These are phyloP conservation scores for Drosophila peninsularis DNA, from an alignment of 2,888 invertebrate genomes.

Conservation along the genomic window DNA sequence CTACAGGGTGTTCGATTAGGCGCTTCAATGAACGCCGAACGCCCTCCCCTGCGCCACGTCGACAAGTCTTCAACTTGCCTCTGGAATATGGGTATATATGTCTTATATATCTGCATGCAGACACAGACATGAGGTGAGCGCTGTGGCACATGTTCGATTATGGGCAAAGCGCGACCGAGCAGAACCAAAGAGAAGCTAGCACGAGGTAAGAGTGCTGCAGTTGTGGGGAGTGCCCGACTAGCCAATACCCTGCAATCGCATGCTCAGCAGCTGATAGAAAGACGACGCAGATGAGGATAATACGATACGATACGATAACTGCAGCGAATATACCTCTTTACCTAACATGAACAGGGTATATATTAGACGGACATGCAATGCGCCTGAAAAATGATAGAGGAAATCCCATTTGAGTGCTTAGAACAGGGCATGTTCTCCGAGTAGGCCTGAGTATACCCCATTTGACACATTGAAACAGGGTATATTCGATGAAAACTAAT, in stretches of 20 bases:
- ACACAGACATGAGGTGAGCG: neutral
- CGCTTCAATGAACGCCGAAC: slow-evolving; percentile 60
- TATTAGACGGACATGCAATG: neutral
- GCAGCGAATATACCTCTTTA: neutral
- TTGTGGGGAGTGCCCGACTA: neutral
- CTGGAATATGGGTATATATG: neutral
- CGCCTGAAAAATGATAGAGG: neutral
- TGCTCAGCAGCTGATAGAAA: neutral
- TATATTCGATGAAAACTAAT: neutral
- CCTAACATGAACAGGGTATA: neutral
- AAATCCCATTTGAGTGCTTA: neutral
- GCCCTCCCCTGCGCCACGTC: slow-evolving; percentile 21
- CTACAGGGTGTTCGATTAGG: slow-evolving; percentile 49
- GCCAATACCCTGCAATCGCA: neutral
- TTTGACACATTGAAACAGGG: neutral
- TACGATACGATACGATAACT: neutral
- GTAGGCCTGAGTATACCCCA: neutral
- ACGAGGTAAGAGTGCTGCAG: neutral
- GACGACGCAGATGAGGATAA: too few relatives aligned
- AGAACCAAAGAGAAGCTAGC: slow-evolving; percentile 67
- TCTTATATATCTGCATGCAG: neutral
- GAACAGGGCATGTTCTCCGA: neutral
- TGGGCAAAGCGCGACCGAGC: slow-evolving; percentile 78
- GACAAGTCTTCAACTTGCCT: slow-evolving; percentile 38
- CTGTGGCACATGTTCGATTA: slow-evolving; percentile 66